Base-by-base conservation (phyloP, 1,140 invertebrate species). In the Brachionus rubens region DNA sequence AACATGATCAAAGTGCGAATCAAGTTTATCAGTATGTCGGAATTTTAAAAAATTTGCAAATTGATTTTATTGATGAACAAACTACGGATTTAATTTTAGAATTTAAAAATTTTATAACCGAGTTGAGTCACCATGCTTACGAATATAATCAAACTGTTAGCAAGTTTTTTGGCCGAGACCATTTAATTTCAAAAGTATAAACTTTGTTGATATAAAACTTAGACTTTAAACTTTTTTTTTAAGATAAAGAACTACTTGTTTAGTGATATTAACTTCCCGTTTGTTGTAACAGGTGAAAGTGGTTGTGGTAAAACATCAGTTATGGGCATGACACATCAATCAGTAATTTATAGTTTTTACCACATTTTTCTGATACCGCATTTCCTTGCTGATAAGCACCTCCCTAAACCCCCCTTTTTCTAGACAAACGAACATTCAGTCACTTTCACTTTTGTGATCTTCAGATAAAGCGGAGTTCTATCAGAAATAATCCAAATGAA, bases 251-350 rank as follows among this genome's bases (percentile, higher is more conserved):
- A 89, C 26, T 94, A 98, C 83, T 93, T 98, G 88, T 85, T 90
- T 67, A 91, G 90, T 14, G 85, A 88, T 77, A 90, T 75, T 16
- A 82, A 89, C 30, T 90, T 92, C 82, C 93, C 94, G 6, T 86
- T 98, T 70, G 91, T 97, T 14, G 86, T 98, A 75, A 94, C 93
- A 82, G 96, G 96, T 1, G 92, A 94, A 85, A 92, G 92, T 80
- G 96, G 96, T 36, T 98, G 94, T 82, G 96, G 96, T 0, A 99
- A 99, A 85, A 98, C 96, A 1, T 97, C 95, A 3, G 85, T 98
- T 0, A 85, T 98, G 65, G 92, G 16, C 41, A 77, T 70, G 24
- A 41, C 24, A 5, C 24, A 30, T 50, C 1, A 47, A 65, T 65
- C 40, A 43, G 59, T 65, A 41, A 16, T n/a, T 24, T 28, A 10